Evolutionary conservation across 2,797 vertebrate species (phyloP), one percentile per base, ranked within the genome.

Genomic region (Poecilia wingei): DNA sequence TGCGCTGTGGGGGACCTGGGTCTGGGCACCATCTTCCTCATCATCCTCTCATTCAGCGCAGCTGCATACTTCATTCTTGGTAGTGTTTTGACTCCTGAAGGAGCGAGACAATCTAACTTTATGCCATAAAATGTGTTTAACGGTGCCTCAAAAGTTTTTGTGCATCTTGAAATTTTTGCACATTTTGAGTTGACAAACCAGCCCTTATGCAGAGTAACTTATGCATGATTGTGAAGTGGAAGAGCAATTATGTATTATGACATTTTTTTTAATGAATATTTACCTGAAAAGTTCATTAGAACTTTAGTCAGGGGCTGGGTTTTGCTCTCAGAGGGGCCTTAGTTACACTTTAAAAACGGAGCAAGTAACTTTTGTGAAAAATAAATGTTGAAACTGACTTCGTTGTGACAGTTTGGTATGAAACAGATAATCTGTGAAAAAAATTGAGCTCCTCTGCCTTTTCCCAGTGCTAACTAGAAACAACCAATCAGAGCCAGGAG

Each of bases 51-150:
- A 59, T 72, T 95, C 87, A 94, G 94, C 0, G 89, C 87, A 10
- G 87, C 92, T 0, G 91, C 94, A 1, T 96, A 96, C 89, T 94
- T 96, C 72, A 76, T 95, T 66, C 85, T 95, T 41, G 95, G 95
- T 96, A 93, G 82, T 1, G 1, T n/a, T 59, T 72, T 64, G 0
- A 8, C 0, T 70, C 6, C 16, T 66, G 36, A 9, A 39, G 61
- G 36, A 39, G 8, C 7, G 7, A 36, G 61, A 22, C 2, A 0
- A 39, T 22, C 18, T 22, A 20, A 33, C 3, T 36, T 36, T 18
- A 59, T 59, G 28, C 12, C 28, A 14, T 31, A 1, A 59, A 59
- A 59, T 31, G n/a, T 59, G 53, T 59, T 57, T 57, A 28, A 13
- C 3, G 9, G 4, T 59, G 31, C 13, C 2, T 31, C 6, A 20